Base-by-base conservation (phyloP, 2,888 invertebrate genomes). In the Limnephilus auricula region DNA sequence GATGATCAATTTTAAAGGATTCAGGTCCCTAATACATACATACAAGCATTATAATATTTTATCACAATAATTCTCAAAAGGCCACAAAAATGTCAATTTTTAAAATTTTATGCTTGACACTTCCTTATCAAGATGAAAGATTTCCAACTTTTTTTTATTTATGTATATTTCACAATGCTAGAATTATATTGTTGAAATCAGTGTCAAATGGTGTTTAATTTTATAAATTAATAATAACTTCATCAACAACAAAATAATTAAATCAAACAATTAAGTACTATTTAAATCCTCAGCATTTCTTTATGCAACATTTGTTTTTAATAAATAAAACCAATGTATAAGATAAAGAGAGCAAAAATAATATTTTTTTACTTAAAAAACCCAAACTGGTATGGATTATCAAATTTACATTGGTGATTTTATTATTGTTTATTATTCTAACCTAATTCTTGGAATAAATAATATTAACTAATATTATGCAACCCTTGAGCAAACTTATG, bases 11-110 rank as follows among this genome's bases (percentile, higher is more conserved):
- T 90, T 82, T 87, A 93, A 93, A 93, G 93, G 93, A 93, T 90
- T 93, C 93, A 91, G 89, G 91, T 92, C 90, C 86, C 90, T 90
- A 89, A 82, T 82, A 89, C 89, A 83, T 82, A 89, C 89, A 83
- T 91, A 87, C 79, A 87, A 93, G 92, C 93, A 93, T 25, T 65
- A 93, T 18, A 80, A 15, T 65, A 90, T 91, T 40, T 93, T 90
- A 92, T 91, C 93, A 96, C 93, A 96, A 95, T 91, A 65, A 65
- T 65, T 84, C 78, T 78, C 85, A 91, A 65, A 65, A 91, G 91
- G 25, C 89, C 91, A 91, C 91, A 89, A 79, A 37, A 79, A 40
- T 45, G 85, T 85, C 45, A 40, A 12, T 40, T 65, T 65, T 50
- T 65, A n/a, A 65, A 65, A 65, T 65, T 65, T 65, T 25, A 65